Conservation (phyloP, 2,888 invertebrate species). For the Eristalis intricaria region DNA sequence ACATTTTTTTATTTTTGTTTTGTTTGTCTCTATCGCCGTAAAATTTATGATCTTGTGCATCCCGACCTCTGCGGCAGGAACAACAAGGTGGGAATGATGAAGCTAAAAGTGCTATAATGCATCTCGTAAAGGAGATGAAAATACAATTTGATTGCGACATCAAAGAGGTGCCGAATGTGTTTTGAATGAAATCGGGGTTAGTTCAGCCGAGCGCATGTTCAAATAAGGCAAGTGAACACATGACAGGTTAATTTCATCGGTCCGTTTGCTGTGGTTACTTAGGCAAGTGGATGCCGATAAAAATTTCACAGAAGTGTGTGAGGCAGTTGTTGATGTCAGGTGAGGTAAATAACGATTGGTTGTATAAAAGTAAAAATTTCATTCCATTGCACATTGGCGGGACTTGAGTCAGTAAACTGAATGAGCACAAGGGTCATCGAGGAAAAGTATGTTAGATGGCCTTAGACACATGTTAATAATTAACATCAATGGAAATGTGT, state of each 20-base stretch:
- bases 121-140: constrained; percentile 29
- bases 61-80: constrained; percentile 30
- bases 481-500: no score
- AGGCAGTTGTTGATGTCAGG: neutral
- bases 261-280: neutral
- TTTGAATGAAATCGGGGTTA: constrained; percentile 7
- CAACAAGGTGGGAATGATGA: constrained; percentile 44
- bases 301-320: neutral
- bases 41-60: constrained; percentile 51
- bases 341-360: neutral
- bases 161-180: constrained; percentile 38
- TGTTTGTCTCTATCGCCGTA: constrained; percentile 21
- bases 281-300: neutral
- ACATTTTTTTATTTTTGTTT: constrained; percentile 4
- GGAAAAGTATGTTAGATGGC: no score
- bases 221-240: neutral
- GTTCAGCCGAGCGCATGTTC: neutral
- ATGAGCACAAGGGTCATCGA: no score
- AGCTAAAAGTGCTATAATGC: constrained; percentile 51
- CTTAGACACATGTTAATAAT: no score
- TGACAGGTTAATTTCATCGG: constrained; percentile 27
- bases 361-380: neutral
- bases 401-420: no score
- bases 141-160: constrained; percentile 40
- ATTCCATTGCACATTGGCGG: no score